Evolutionary conservation across 2,797 vertebrate species (phyloP), one percentile per base, ranked within the genome.

Genomic region (Gorsachius magnificus): DNA sequence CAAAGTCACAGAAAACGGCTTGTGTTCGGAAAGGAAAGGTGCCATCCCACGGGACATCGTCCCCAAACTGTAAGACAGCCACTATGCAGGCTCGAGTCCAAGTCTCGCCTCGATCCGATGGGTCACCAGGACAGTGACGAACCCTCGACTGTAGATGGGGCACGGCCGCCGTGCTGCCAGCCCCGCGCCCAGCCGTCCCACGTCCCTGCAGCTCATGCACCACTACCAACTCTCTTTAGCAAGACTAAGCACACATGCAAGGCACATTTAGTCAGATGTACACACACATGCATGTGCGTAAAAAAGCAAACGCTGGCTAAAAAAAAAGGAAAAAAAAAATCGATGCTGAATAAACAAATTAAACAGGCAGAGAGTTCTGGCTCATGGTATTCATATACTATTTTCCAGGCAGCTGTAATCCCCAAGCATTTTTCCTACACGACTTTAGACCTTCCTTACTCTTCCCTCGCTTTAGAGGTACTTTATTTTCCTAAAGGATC

Each of bases 231-330:
- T 70, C 87, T 79, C 87, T 63, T 77, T 65, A 95, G 83, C 72
- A 56, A 66, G 82, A 71, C 75, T 48, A 48, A 75, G 96, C 96
- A 96, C 96, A 89, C 95, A 93, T 63, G 93, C 97, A 98, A 98
- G 98, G 98, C 98, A 98, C 98, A 91, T 97, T 96, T 79, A 97
- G 89, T 91, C 83, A 57, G 84, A 76, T 75, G 89, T 12, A 81
- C 83, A 18, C 94, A 56, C 94, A 79, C 65, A 5, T 11, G 1
- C 9, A 9, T 2, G 18, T 22, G 91, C 72, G 83, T 54, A 43
- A 41, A 82, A 85, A 83, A 96, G 89, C 97, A 95, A 98, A 95
- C 33, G 96, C 97, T 93, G 93, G 94, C 95, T 45, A 66, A 61
- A 83, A 77, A 35, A 78, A 38, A 85, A 36, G 71, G 36, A 86